Evolutionary conservation across 2,888 invertebrate genomes (phyloP).

Genomic region (Lobophora halterata): DNA sequence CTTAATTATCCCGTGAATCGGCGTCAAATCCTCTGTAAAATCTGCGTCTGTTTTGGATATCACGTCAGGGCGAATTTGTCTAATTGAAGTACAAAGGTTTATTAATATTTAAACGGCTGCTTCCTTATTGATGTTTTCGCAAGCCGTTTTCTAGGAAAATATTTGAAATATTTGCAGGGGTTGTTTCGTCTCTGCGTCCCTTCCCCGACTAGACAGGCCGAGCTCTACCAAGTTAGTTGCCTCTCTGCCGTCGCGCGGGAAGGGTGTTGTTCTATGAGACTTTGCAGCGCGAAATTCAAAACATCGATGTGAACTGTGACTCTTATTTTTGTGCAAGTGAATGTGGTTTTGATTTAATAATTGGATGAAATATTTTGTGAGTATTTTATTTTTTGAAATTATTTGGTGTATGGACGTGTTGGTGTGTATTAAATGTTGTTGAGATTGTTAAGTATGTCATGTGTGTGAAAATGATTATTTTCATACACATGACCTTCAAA

Average conservation of each 20-base stretch:
- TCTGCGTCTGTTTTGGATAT: constrained; percentile 44
- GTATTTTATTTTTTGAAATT: constrained; percentile 1
- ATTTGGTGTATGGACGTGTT: too few relatives aligned
- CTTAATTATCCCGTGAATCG: constrained; percentile 43
- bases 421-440: too few relatives aligned
- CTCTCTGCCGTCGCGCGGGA: constrained; percentile 42
- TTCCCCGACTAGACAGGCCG: constrained; percentile 65
- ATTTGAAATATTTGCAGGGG: constrained; percentile 49
- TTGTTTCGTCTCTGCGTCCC: constrained; percentile 41
- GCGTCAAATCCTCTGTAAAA: constrained; percentile 36
- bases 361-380: constrained; percentile 14
- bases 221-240: constrained; percentile 51
- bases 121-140: constrained; percentile 62
- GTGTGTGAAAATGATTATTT: too few relatives aligned
- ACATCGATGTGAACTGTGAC: constrained; percentile 34
- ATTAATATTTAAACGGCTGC: constrained; percentile 55
- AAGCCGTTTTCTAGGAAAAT: constrained; percentile 57
- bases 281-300: constrained; percentile 65
- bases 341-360: constrained; percentile 3
- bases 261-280: constrained; percentile 40
- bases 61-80: constrained; percentile 45
- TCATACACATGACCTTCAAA: too few relatives aligned
- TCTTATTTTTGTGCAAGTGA: constrained; percentile 32
- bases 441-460: too few relatives aligned
- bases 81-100: constrained; percentile 51